Evolutionary conservation across 2,888 invertebrate genomes (phyloP).

Genomic region (Meta bourneti): DNA sequence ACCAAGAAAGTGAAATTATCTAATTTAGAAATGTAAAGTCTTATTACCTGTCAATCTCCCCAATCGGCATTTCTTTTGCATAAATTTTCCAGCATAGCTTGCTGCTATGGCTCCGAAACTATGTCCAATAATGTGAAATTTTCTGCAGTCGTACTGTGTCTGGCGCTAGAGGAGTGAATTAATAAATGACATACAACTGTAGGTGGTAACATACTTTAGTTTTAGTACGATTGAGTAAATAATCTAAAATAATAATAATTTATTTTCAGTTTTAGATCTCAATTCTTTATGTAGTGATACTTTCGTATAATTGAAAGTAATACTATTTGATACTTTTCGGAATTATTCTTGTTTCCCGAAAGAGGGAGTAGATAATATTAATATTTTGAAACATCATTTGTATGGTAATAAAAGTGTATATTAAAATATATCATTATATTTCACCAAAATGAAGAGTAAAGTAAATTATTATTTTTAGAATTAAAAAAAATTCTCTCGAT

Average conservation of each 20-base stretch:
- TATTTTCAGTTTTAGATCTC: not conserved
- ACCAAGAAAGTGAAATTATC: no score
- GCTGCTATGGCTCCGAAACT: slow-evolving; percentile 19
- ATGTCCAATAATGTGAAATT: slow-evolving; percentile 44
- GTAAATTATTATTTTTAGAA: no score
- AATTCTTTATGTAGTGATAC: not conserved
- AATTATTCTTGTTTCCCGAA: no score
- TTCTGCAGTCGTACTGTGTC: not conserved
- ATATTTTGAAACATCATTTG: no score
- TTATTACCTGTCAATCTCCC: slow-evolving; percentile 27
- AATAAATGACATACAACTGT: not conserved
- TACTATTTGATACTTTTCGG: no score
- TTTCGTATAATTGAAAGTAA: not conserved
- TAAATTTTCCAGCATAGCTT: slow-evolving; percentile 11
- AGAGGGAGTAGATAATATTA: no score
- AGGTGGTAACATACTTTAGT: not conserved
- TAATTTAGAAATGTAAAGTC: no score
- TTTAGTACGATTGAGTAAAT: not conserved
- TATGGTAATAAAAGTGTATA: no score
- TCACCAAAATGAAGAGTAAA: no score
- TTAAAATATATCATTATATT: no score
- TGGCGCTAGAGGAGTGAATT: not conserved
- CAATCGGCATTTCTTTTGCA: no score
- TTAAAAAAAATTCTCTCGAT: no score
- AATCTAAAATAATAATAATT: not conserved